Percentiles rank a stretch among this genome's conserved stretches.
Evolutionary conservation across 2,113 vertebrate genomes (phyloP).

Genomic region (Burhinus oedicnemus): DNA sequence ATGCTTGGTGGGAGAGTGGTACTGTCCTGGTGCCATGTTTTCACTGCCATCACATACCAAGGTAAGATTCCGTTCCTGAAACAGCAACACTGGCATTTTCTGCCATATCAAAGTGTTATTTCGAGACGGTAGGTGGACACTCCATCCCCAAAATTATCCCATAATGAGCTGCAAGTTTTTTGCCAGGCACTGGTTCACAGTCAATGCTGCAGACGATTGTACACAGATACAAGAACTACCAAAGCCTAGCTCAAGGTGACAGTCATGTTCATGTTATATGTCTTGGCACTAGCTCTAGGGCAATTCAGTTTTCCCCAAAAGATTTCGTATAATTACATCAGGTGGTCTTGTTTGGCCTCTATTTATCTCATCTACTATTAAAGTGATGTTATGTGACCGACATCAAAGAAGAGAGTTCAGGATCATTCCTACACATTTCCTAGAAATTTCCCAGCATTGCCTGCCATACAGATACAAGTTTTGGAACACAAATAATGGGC

Average conservation of each 20-base stretch:
- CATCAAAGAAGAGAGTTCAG: not conserved
- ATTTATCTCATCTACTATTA: not conserved
- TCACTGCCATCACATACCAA: not conserved
- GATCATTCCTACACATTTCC: not conserved
- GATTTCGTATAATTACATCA: not conserved
- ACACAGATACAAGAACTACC: not conserved
- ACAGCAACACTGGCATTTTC: not conserved
- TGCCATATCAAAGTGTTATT: not conserved
- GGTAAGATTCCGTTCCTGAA: not conserved
- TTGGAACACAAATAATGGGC: not conserved
- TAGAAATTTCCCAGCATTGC: not conserved
- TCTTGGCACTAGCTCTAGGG: not conserved
- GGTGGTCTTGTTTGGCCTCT: not conserved
- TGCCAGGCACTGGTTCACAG: not conserved
- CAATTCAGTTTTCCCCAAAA: not conserved
- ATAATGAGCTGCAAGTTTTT: not conserved
- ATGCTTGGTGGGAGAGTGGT: not conserved
- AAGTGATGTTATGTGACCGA: not conserved
- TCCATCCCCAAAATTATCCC: not conserved
- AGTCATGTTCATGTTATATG: not conserved
- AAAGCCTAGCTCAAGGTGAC: not conserved
- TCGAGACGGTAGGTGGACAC: not conserved
- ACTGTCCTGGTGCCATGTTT: not conserved
- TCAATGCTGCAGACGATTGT: not conserved
- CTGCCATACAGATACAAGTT: not conserved